Percentiles rank a stretch among this genome's conserved stretches.
Conservation (phyloP, 2,113 vertebrate species). For the Pseudorhombus dupliciocellatus region DNA sequence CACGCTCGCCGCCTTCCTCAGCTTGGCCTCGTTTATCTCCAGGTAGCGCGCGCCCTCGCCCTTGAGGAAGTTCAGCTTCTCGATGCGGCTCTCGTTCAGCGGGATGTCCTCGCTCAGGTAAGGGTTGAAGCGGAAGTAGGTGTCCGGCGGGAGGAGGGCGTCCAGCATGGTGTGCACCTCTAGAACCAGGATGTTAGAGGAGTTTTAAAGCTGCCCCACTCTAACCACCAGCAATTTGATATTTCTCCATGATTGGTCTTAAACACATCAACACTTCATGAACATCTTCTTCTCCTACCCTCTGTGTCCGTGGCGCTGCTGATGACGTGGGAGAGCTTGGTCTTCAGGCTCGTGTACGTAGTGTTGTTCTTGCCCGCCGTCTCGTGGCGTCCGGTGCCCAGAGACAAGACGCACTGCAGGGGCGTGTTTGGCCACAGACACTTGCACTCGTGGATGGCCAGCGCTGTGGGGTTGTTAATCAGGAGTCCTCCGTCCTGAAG, state of each 20-base stretch:
- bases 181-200: slow-evolving; percentile 59
- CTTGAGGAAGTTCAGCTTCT: slow-evolving; percentile 90
- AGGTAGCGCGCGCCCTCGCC: slow-evolving; percentile 89
- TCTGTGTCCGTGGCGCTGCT: slow-evolving; percentile 97
- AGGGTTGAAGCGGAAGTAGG: slow-evolving; percentile 97
- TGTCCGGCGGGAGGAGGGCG: slow-evolving; percentile 89
- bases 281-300: slow-evolving; percentile 74
- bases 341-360: slow-evolving; percentile 91
- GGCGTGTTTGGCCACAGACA: slow-evolving; percentile 93
- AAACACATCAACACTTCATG: too few relatives aligned
- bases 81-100: slow-evolving; percentile 90
- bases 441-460: slow-evolving; percentile 96
- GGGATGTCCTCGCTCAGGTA: slow-evolving; percentile 92
- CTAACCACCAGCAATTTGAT: too few relatives aligned
- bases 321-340: slow-evolving; percentile 93
- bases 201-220: neutral
- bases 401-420: slow-evolving; percentile 91
- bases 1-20: slow-evolving; percentile 88
- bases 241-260: too few relatives aligned
- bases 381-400: slow-evolving; percentile 92
- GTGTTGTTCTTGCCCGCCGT: slow-evolving; percentile 77
- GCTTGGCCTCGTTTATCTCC: slow-evolving; percentile 91
- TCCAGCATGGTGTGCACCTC: slow-evolving; percentile 97
- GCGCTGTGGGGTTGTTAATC: slow-evolving; percentile 93
- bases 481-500: slow-evolving; percentile 94